Evolutionary conservation across 2,888 invertebrate species (phyloP).

Genomic region (Lepas anatifera): DNA sequence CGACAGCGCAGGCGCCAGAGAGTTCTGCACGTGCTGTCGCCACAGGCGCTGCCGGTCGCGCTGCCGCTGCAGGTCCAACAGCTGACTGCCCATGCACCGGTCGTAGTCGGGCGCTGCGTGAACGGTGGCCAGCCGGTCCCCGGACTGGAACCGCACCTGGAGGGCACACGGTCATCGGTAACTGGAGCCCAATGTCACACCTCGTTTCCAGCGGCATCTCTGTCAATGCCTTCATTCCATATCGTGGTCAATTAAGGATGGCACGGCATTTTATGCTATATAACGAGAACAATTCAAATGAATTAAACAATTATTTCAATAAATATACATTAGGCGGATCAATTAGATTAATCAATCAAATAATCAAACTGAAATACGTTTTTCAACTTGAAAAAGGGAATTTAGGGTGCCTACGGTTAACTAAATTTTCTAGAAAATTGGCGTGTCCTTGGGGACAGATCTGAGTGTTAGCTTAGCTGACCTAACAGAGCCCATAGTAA

Average conservation of each 20-base stretch:
- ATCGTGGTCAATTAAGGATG: no score
- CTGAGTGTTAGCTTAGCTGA: no score
- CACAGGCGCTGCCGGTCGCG: neutral
- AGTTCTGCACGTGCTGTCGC: neutral
- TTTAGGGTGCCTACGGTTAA: no score
- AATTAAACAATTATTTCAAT: no score
- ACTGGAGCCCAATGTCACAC: no score
- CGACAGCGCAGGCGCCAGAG: neutral
- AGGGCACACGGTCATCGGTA: neutral
- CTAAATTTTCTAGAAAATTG: no score
- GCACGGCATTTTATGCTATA: neutral
- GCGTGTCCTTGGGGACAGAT: no score
- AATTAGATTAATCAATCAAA: no score
- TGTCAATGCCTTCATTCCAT: no score
- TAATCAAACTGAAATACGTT: no score
- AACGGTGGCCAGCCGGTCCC: neutral
- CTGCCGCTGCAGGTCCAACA: slow-evolving; percentile 6
- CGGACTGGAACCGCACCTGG: neutral
- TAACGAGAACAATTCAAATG: neutral
- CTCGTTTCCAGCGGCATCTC: neutral
- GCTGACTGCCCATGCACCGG: neutral
- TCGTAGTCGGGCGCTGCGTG: slow-evolving; percentile 9
- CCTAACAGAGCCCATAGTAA: no score
- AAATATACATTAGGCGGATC: neutral
- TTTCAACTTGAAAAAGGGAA: no score